Conservation (phyloP, 2,888 invertebrate species). For the Malthinus seriepunctatus region DNA sequence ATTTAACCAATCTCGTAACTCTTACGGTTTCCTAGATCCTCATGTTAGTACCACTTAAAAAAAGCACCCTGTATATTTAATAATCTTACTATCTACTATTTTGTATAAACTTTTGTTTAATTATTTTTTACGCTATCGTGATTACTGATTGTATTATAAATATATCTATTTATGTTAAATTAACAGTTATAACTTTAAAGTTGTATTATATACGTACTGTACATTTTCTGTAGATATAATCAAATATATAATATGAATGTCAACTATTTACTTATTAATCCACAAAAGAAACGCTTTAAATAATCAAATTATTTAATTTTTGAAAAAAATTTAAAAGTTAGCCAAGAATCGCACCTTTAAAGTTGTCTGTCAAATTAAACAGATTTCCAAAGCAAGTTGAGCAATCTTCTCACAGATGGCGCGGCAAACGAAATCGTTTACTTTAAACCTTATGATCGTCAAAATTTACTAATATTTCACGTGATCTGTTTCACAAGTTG, state of each 20-base stretch:
- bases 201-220: constrained; percentile 39
- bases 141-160: constrained; percentile 35
- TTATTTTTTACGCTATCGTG: constrained; percentile 8
- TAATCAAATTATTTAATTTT: too few species aligned
- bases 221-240: constrained; percentile 41
- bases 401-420: neutral
- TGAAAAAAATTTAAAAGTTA: too few species aligned
- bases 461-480: constrained; percentile 33
- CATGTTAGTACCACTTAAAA: too few species aligned
- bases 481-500: constrained; percentile 33
- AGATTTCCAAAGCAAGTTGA: too few species aligned
- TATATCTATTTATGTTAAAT: constrained; percentile 37
- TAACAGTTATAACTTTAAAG: constrained; percentile 35
- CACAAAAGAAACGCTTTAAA: too few species aligned
- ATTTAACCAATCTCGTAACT: too few species aligned
- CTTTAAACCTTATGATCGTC: constrained; percentile 33
- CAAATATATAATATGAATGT: constrained; percentile 29
- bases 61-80: too few species aligned
- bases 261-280: neutral
- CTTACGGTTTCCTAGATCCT: too few species aligned
- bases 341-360: too few species aligned
- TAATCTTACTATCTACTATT: neutral
- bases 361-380: too few species aligned
- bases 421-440: neutral
- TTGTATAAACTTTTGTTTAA: neutral